Conservation (phyloP, 23 tunicate genomes). For the Clavelina lepadiformis region DNA sequence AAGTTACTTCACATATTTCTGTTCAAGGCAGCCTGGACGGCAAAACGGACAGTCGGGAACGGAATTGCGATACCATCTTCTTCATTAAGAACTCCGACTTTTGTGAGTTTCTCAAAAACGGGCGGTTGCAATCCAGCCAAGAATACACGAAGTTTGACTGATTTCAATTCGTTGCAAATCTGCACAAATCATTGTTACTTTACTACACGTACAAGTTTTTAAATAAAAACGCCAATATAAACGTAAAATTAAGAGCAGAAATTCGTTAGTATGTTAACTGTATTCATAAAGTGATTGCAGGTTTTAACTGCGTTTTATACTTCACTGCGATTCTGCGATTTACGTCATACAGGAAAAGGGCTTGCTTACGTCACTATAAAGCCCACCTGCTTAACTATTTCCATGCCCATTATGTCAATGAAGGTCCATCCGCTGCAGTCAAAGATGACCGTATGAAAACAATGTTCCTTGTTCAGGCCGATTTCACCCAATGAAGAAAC, state of each 20-base stretch:
- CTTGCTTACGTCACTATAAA: neutral
- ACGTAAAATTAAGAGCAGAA: too few species aligned
- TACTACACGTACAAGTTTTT: too few species aligned
- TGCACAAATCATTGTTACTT: too few species aligned
- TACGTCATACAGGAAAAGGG: neutral
- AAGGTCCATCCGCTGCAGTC: slow-evolving; percentile 83
- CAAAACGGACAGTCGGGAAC: slow-evolving; percentile 28
- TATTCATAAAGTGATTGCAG: too few species aligned
- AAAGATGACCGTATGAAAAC: slow-evolving; percentile 66
- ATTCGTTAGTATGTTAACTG: too few species aligned
- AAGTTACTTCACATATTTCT: neutral
- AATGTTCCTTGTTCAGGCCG: slow-evolving; percentile 7
- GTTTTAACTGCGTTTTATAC: too few species aligned
- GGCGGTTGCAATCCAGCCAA: slow-evolving; percentile 35
- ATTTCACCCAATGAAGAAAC: slow-evolving; percentile 8
- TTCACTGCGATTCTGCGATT: too few species aligned
- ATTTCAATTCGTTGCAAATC: slow-evolving; percentile 31
- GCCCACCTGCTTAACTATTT: slow-evolving; percentile 45
- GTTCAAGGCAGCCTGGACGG: slow-evolving; percentile 44
- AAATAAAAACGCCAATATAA: too few species aligned
- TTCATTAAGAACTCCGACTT: slow-evolving; percentile 26
- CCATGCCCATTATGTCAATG: slow-evolving; percentile 82
- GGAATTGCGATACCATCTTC: slow-evolving; percentile 12
- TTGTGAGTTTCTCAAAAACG: slow-evolving; percentile 16
- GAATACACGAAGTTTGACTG: slow-evolving; percentile 15